Evolutionary conservation across 2,888 invertebrate genomes (phyloP).

Genomic region (Nemotelus nigrinus): DNA sequence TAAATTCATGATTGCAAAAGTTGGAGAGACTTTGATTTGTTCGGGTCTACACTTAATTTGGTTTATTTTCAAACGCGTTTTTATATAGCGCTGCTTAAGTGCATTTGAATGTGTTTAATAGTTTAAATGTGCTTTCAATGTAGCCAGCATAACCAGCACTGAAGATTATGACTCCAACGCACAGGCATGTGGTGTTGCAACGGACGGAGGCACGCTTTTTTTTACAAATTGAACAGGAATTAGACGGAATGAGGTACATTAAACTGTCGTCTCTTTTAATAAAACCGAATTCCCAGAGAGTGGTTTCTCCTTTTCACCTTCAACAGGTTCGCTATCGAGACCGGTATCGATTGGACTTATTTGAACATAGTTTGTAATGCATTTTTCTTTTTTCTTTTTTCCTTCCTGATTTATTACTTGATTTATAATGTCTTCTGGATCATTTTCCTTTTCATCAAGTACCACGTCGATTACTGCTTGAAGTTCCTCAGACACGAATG

Average conservation of each 20-base stretch:
- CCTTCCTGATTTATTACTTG: conserved; percentile 23
- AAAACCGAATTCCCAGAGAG: conserved; percentile 5
- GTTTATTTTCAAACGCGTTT: too few relatives aligned
- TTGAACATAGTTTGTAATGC: conserved; percentile 55
- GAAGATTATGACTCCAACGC: too few relatives aligned
- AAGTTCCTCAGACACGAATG: conserved; percentile 55
- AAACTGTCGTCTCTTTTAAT: conserved; percentile 30
- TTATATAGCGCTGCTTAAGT: too few relatives aligned
- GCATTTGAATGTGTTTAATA: too few relatives aligned
- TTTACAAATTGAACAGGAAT: too few relatives aligned
- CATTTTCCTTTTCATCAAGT: conserved; percentile 50
- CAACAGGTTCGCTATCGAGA: neutral
- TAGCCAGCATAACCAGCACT: too few relatives aligned
- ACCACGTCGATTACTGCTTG: conserved; percentile 56
- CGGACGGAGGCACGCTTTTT: too few relatives aligned
- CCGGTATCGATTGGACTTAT: conserved; percentile 52
- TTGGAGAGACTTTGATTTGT: too few relatives aligned
- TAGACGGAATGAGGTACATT: neutral
- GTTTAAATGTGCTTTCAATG: too few relatives aligned
- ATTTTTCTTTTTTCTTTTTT: conserved; percentile 25
- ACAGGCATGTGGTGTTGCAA: too few relatives aligned
- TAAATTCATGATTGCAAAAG: too few relatives aligned
- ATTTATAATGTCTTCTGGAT: neutral
- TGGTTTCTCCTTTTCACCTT: neutral
- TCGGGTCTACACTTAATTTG: too few relatives aligned